phyloP scores from a whole-genome alignment of 2,888 invertebrate genomes.

The Dasypogon diadema region DNA sequence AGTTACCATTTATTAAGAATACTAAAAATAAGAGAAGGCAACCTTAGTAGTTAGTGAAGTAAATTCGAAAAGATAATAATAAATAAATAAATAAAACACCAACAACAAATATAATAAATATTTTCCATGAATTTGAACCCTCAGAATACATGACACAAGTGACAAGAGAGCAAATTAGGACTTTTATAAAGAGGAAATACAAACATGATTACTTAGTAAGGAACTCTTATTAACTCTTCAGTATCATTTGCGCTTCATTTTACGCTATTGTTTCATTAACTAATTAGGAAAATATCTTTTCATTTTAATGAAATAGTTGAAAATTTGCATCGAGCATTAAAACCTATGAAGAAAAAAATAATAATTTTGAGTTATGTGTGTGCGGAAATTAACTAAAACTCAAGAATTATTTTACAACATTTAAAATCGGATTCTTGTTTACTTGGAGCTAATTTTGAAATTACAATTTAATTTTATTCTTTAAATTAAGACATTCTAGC shows the following conservation, averaged over 20 bases:
- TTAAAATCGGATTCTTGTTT: not conserved
- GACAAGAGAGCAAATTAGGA: not conserved
- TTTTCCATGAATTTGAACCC: conserved; percentile 15
- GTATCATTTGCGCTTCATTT: conserved; percentile 39
- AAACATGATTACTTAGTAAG: conserved; percentile 9
- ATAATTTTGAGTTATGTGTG: too few relatives aligned
- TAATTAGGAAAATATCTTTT: conserved; percentile 27
- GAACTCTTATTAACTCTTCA: not conserved
- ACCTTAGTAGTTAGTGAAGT: conserved; percentile 38
- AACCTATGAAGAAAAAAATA: too few relatives aligned
- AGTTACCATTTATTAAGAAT: conserved; percentile 29
- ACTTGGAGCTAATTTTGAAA: not conserved
- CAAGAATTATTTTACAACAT: not conserved
- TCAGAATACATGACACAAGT: not conserved
- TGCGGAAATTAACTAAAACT: too few relatives aligned
- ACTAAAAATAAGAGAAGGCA: conserved; percentile 45
- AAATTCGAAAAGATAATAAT: conserved; percentile 30
- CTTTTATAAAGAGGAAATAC: conserved; percentile 17
- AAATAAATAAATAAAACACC: conserved; percentile 21
- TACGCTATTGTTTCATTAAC: not conserved
- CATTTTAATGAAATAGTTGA: too few relatives aligned
- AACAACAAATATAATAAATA: not conserved
- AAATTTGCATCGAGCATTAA: too few relatives aligned
- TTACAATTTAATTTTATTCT: conserved; percentile 6
- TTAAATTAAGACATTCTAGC: conserved; percentile 48